Conservation (phyloP, 2,113 vertebrate genomes). For the Megaceryle torquata region DNA sequence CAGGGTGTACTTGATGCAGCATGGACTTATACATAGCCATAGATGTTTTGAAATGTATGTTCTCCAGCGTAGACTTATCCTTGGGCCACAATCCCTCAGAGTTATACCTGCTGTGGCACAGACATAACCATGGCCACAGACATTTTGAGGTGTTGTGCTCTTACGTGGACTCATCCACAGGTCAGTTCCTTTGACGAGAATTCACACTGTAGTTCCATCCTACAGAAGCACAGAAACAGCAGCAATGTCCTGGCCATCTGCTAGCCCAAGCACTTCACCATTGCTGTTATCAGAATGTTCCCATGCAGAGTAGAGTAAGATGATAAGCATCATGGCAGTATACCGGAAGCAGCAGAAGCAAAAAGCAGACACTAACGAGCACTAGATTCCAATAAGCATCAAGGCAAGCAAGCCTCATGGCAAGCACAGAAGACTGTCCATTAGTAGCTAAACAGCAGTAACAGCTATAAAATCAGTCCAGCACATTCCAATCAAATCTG, state of each 20-base stretch:
- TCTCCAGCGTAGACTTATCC: not conserved
- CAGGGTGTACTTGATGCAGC: not conserved
- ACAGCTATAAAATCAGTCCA: not conserved
- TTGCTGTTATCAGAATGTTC: not conserved
- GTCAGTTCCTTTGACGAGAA: not conserved
- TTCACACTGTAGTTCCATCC: not conserved
- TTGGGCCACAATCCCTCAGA: not conserved
- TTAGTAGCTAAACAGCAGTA: not conserved
- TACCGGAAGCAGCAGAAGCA: not conserved
- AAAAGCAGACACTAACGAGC: not conserved
- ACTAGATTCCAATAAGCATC: not conserved
- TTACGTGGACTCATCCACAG: not conserved
- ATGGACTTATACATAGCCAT: not conserved
- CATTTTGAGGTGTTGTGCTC: not conserved
- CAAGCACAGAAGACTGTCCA: not conserved
- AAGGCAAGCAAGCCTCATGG: not conserved
- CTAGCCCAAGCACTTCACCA: accelerated
- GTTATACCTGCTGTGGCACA: not conserved
- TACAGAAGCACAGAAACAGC: not conserved
- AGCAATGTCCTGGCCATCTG: not conserved
- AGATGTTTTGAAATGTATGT: not conserved
- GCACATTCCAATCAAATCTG: not conserved
- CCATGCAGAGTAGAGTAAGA: not conserved
- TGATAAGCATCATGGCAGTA: not conserved
- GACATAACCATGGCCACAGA: not conserved